Base-by-base conservation (phyloP, 2,888 invertebrate genomes). In the Drosophila kambysellisi region DNA sequence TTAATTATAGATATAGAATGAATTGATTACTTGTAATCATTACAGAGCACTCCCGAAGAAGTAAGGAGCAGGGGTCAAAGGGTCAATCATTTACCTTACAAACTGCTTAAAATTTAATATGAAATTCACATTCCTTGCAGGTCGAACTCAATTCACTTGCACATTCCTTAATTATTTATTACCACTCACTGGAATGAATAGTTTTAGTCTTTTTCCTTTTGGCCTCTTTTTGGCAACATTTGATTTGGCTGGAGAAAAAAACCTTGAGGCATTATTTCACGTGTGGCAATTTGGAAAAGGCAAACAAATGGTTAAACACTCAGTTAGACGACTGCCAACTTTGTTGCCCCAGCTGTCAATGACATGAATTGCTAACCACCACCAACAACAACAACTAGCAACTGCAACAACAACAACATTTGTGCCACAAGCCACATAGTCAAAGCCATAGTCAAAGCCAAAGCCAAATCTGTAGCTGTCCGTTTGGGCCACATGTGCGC, bases 321-420 rank as follows among this genome's bases (percentile, higher is more conserved):
- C 48, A 63, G 65, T 58, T 57, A 60, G 58, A 64, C 67, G 73
- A 70, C 69, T 79, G 70, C 58, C 54, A 56, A 51, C 53, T 68
- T 74, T 66, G 54, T 69, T 65, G 70, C 66, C 64, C 50, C 68
- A 81, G 89, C 85, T 89, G 85, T 89, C 85, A 85, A 89, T 85
- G 85, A 88, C 85, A 85, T 79, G 90, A 70, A 85, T 89, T 88
- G 81, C 82, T 41, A 72, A 52, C 70, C 59, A 52, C 54, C 35
- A 53, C 20, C 70, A 65, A 17, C 35, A 64, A 41, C 53, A 48
- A 48, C 53, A 2, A 25, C 25, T 25, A 54, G 15, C 52, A 61
- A 35, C 52, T 48, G 17, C 29, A 50, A 46, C 25, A 35, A 15
- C 29, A 37, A 20, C 52, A 41, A 62, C 53, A 32, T 52, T 60